A percentile compares a stretch with the other conserved stretches of the same genome.
These are phyloP conservation scores for Pocillopora meandrina DNA, from an alignment of 92 coral and sea anemone genomes.

Conservation along the genomic window DNA sequence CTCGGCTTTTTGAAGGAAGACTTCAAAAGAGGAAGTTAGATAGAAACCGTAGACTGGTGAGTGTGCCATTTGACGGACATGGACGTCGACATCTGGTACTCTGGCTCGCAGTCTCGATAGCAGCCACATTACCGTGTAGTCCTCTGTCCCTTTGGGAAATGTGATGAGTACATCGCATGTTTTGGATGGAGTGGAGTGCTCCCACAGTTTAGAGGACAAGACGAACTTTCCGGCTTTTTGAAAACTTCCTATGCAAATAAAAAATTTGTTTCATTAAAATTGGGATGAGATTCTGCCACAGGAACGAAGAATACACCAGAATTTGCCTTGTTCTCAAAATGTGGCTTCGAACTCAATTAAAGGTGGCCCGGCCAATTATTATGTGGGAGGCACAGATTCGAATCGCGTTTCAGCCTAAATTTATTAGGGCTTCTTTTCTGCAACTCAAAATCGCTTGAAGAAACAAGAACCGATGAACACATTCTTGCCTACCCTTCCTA, in stretches of 20 bases:
- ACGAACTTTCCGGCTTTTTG: constrained; percentile 93
- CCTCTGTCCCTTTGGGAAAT: constrained; percentile 97
- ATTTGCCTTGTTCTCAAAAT: too few species aligned
- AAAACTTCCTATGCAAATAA: constrained; percentile 49
- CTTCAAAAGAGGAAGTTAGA: constrained; percentile 81
- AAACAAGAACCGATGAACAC: too few species aligned
- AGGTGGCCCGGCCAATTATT: too few species aligned
- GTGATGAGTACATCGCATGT: constrained; percentile 93
- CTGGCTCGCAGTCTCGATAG: constrained; percentile 95
- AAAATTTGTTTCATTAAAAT: neutral
- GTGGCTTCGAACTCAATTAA: too few species aligned
- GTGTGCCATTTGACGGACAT: constrained; percentile 97
- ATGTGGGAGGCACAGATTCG: too few species aligned
- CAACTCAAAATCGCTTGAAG: too few species aligned
- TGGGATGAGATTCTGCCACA: too few species aligned
- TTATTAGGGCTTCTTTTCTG: too few species aligned
- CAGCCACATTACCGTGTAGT: constrained; percentile 99
- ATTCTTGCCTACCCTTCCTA: too few species aligned
- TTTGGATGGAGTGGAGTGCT: constrained; percentile 90
- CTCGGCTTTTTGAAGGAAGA: constrained; percentile 84
- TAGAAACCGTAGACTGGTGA: constrained; percentile 95
- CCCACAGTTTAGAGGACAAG: constrained; percentile 96
- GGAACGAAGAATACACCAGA: too few species aligned
- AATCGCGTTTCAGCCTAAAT: too few species aligned
- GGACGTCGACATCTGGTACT: constrained; percentile 92